A percentile compares a stretch with the other conserved stretches of the same genome.
These are phyloP conservation scores for Lethenteron camtschaticum DNA, from an alignment of 2,113 vertebrate species.

Conservation along the genomic window DNA sequence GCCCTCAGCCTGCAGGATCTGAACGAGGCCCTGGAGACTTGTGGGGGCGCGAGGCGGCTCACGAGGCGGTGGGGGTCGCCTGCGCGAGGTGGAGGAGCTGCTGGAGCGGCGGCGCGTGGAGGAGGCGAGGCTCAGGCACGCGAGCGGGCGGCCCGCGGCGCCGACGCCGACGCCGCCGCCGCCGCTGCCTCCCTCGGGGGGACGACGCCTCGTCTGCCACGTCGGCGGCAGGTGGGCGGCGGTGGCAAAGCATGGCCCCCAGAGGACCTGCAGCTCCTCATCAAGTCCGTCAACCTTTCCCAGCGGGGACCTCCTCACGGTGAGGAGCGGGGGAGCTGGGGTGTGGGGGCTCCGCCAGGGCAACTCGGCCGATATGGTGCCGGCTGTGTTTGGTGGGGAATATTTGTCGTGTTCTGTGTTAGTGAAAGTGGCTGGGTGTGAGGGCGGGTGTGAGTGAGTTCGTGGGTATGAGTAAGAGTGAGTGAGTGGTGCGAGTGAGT, in stretches of 20 bases:
- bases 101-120: conserved; percentile 36
- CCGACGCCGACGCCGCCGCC: conserved; percentile 49
- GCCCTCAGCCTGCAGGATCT: too few relatives aligned
- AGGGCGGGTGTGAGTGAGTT: too few relatives aligned
- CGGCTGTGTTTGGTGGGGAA: too few relatives aligned
- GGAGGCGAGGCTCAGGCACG: conserved; percentile 57
- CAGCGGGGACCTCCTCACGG: conserved; percentile 91
- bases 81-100: conserved; percentile 66
- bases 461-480: too few relatives aligned
- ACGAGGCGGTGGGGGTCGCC: conserved; percentile 9
- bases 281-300: conserved; percentile 98
- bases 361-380: too few relatives aligned
- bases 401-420: too few relatives aligned
- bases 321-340: conserved; percentile 16
- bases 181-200: conserved; percentile 47
- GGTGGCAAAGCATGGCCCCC: conserved; percentile 52
- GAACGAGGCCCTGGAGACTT: too few relatives aligned
- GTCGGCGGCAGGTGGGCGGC: conserved; percentile 38
- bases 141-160: conserved; percentile 37
- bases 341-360: not conserved
- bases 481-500: too few relatives aligned
- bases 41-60: too few relatives aligned
- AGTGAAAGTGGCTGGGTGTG: too few relatives aligned
- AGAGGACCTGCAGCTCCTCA: conserved; percentile 79
- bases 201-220: conserved; percentile 35